Conservation (phyloP, 2,888 invertebrate genomes). For the Deilephila elpenor region DNA sequence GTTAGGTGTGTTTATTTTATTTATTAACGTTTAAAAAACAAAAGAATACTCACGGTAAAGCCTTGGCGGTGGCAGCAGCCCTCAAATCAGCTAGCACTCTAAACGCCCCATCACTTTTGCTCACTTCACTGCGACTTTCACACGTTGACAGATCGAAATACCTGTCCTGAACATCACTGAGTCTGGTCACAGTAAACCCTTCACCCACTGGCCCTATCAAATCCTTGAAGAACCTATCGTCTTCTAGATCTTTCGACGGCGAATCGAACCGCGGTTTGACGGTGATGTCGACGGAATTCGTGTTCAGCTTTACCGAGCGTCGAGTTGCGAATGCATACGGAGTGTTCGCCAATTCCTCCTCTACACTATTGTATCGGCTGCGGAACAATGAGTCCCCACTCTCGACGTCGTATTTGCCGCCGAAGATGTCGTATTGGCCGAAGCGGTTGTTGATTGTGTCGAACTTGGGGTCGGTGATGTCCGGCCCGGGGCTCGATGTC, state of each 20-base stretch:
- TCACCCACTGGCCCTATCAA: slow-evolving; percentile 65
- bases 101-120: slow-evolving; percentile 57
- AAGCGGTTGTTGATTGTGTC: slow-evolving; percentile 78
- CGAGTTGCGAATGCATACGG: slow-evolving; percentile 80
- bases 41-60: slow-evolving; percentile 31
- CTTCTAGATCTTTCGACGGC: slow-evolving; percentile 70
- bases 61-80: slow-evolving; percentile 19
- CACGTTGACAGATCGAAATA: slow-evolving; percentile 74
- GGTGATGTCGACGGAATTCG: slow-evolving; percentile 66
- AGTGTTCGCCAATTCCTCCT: slow-evolving; percentile 80
- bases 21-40: not conserved
- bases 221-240: slow-evolving; percentile 71
- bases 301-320: slow-evolving; percentile 59
- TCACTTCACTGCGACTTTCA: no score
- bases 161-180: slow-evolving; percentile 79
- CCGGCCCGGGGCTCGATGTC: slow-evolving; percentile 52
- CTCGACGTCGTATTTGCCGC: slow-evolving; percentile 66
- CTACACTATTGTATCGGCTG: slow-evolving; percentile 80
- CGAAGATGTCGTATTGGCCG: slow-evolving; percentile 76
- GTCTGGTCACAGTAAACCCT: slow-evolving; percentile 75
- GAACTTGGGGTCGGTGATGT: slow-evolving; percentile 67
- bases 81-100: slow-evolving; percentile 57
- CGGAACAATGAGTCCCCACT: slow-evolving; percentile 74
- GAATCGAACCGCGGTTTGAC: slow-evolving; percentile 62
- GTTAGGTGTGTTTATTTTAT: not conserved